Base-by-base conservation (phyloP, 2,797 vertebrate species). In the Siniperca obscura region DNA sequence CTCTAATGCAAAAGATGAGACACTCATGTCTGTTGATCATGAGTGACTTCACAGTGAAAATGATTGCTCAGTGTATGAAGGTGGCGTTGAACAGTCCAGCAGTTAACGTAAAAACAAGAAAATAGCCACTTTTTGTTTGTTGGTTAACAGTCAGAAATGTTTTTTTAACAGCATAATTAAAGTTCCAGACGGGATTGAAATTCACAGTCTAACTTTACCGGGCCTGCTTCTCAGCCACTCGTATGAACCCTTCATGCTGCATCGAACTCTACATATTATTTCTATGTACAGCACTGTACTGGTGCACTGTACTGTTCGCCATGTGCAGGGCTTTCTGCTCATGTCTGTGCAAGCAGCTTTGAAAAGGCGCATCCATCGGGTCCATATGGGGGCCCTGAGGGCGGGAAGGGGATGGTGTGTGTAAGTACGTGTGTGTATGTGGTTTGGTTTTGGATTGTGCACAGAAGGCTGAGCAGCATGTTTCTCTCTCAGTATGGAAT, bases 381-480 rank as follows among this genome's bases (percentile, higher is more conserved):
- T 81, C 84, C 86, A 90, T 86, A 42, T 88, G 82, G 84, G 62
- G 77, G 57, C 84, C 88, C 80, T 40, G 71, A 82, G 77, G 88
- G 80, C 19, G 30, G 46, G 60, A 30, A 36, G 62, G 52, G 11
- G 25, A 36, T 36, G 16, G 69, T 57, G 61, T 17, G 42, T 59
- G 61, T 66, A 52, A n/a, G 50, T 7, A 30, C 30, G 9, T 53
- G 40, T 48, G 50, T 71, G 60, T 65, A 7, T 65, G 66, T 69
- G 27, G 40, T 72, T 40, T 53, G 40, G 22, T 30, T 30, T 30
- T 3, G 60, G 25, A 55, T 59, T 8, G 44, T 70, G 74, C 81
- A 78, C 83, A 87, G 88, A 86, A 77, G 86, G 81, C 70, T n/a
- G 73, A 87, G 76, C 85, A 83, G 81, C 85, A 78, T 86, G 88